Base-by-base conservation (phyloP, 2,797 vertebrate species). In the Oreochromis grahami region DNA sequence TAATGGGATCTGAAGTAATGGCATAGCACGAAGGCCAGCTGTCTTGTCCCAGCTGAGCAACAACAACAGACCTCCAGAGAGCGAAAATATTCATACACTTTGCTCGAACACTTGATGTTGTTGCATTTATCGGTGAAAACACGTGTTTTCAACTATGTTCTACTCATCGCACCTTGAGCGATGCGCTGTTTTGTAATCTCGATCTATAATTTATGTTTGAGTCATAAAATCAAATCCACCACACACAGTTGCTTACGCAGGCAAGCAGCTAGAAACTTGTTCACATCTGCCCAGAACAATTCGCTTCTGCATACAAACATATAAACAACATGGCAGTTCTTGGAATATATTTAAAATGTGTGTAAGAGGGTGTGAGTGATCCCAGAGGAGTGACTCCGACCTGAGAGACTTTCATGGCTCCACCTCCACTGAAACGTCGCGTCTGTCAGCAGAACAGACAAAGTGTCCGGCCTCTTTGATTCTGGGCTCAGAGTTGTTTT, bases 391-490 rank as follows among this genome's bases (percentile, higher is more conserved):
- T 45, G 83, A 85, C 85, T 63, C 76, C 24, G 8, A 45, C 65
- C 41, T 3, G 21, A 36, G 45, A 38, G 84, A 56, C 79, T 84
- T 81, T 85, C 17, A 78, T 17, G 15, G 48, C 81, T 76, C 32
- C 72, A 4, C 56, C 32, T 82, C 68, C 79, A 29, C 81, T 80
- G 82, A 85, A 86, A 84, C 83, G n/a, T 63, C 52, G 24, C 7
- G 84, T 95, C 95, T 94, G 92, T 96, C 95, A 91, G 86, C 90
- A 78, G 60, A 79, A 52, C 45, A 58, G 77, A n/a, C 19, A 29
- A 77, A 55, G 77, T 60, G n/a, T 77, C 72, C 51, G 53, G 80
- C 72, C 87, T 63, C 94, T 95, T 94, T 96, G 92, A 94, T 91
- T 93, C 26, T 85, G 41, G 19, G 48, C 86, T 53, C 70, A 2